Conservation (phyloP, 1,140 invertebrate genomes). For the Diorhabda carinulata region DNA sequence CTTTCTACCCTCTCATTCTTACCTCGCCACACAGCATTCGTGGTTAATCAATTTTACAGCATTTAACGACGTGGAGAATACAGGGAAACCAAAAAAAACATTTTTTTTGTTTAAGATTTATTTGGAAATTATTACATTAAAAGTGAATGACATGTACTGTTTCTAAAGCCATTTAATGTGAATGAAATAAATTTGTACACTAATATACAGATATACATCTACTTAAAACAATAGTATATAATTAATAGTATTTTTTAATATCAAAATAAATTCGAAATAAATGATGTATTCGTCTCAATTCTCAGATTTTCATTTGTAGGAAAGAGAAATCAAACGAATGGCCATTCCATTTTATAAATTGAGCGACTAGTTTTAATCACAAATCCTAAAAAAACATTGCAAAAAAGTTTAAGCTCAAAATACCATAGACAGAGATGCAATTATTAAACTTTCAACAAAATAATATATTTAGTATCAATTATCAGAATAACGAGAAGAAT, state of each 20-base stretch:
- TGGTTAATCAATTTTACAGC: no score
- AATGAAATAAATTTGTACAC: conserved; percentile 34
- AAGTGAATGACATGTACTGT: conserved; percentile 24
- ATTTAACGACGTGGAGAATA: not conserved
- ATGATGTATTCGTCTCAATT: conserved; percentile 19
- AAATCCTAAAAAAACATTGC: conserved; percentile 40
- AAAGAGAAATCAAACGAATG: not conserved
- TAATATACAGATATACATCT: conserved; percentile 37
- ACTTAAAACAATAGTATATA: conserved; percentile 30
- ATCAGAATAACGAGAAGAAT: no score
- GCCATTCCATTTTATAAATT: conserved; percentile 29
- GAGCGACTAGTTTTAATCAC: conserved; percentile 44
- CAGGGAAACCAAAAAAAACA: not conserved
- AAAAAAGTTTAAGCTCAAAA: conserved; percentile 20
- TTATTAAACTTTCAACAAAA: not conserved
- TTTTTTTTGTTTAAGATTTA: conserved; percentile 1
- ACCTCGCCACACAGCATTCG: no score
- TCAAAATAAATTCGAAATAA: conserved; percentile 23
- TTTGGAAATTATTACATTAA: conserved; percentile 25
- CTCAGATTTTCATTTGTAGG: conserved; percentile 3
- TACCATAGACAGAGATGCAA: not conserved
- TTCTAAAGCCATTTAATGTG: conserved; percentile 31
- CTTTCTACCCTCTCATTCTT: no score
- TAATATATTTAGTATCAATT: no score
- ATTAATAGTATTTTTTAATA: conserved; percentile 20